These are phyloP conservation scores for Sebastes cheni DNA, from an alignment of 2,797 vertebrate species.

Conservation along the genomic window DNA sequence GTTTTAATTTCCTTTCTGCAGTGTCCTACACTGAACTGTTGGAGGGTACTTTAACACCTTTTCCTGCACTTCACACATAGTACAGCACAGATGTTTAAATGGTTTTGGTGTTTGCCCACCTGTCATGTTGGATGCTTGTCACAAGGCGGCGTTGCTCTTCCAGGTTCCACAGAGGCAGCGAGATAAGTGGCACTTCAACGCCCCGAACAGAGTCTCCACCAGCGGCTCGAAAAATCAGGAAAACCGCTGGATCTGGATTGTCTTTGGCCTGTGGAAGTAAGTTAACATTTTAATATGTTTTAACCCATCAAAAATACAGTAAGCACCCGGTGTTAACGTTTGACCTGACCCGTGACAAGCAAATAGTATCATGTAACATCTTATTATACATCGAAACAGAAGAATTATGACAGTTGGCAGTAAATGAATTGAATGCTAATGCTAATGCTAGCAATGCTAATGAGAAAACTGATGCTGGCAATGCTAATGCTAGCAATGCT, in stretches of 20 bases:
- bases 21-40: neutral
- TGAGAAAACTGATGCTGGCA: too few species aligned
- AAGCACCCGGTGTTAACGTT: too few species aligned
- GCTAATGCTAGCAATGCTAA: neutral
- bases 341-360: neutral
- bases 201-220: constrained; percentile 18
- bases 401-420: neutral
- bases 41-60: neutral
- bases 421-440: neutral
- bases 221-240: constrained; percentile 63
- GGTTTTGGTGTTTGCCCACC: constrained; percentile 51
- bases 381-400: too few species aligned
- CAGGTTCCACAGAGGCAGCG: constrained; percentile 34
- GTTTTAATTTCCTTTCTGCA: neutral
- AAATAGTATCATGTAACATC: neutral
- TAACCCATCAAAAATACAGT: rapidly evolving
- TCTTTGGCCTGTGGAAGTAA: constrained; percentile 69
- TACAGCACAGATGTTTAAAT: neutral
- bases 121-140: constrained; percentile 72
- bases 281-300: neutral
- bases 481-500: too few species aligned
- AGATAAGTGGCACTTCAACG: constrained; percentile 6
- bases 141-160: constrained; percentile 65
- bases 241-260: constrained; percentile 72
- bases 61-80: neutral